Evolutionary conservation across 2,113 vertebrate genomes (phyloP).

Genomic region (Halichoerus grypus): DNA sequence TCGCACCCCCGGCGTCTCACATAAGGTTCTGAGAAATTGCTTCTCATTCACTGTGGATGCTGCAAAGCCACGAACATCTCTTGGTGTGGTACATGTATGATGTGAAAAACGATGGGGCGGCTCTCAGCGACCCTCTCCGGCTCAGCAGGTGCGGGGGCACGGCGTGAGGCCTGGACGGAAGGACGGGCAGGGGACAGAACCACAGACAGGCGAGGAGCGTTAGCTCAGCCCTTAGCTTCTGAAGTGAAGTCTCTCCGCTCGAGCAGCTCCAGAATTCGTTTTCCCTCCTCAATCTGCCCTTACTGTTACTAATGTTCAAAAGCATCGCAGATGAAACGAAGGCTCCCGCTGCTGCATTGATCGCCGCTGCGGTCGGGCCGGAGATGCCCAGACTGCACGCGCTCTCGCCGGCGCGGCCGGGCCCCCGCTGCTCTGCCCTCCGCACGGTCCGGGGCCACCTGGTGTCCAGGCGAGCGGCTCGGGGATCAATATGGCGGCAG

Average conservation of each 20-base stretch:
- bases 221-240: neutral
- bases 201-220: neutral
- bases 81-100: neutral
- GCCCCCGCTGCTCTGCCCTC: constrained; percentile 43
- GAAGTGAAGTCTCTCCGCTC: accelerated
- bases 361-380: neutral
- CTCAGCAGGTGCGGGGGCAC: too few species aligned
- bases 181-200: neutral
- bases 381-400: neutral
- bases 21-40: accelerated
- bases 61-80: accelerated
- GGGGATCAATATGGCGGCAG: constrained; percentile 22
- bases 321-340: neutral
- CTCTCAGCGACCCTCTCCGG: neutral
- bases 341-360: constrained; percentile 60
- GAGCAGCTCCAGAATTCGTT: neutral
- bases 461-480: constrained; percentile 51
- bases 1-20: accelerated
- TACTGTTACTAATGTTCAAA: neutral
- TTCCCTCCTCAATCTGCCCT: neutral
- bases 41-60: accelerated
- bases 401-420: neutral
- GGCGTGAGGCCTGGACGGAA: too few species aligned
- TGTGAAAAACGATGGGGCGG: accelerated
- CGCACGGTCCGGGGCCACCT: constrained; percentile 8